Evolutionary conservation across 2,113 vertebrate genomes (phyloP).

Genomic region (Oceanodroma tethys): DNA sequence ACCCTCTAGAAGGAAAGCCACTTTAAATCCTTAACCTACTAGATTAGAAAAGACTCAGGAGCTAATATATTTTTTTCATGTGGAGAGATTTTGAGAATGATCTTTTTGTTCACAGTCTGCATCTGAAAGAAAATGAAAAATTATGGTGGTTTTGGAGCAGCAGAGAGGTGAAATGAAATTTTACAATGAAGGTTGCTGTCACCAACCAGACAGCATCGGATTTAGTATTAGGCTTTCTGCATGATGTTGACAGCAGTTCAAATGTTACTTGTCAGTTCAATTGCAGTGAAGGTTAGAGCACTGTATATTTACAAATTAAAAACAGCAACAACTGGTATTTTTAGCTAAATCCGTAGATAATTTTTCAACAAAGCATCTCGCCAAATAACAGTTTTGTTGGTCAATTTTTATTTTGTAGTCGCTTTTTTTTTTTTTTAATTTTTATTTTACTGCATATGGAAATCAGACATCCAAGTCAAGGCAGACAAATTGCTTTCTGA

Average conservation of each 20-base stretch:
- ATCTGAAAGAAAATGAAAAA: background rate
- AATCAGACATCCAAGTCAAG: background rate
- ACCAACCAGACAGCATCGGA: background rate
- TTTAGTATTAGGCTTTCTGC: background rate
- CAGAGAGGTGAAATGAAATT: background rate
- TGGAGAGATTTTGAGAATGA: background rate
- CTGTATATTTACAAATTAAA: background rate
- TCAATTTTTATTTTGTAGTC: background rate
- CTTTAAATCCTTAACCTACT: background rate
- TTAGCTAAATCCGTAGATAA: background rate
- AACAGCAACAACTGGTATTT: background rate
- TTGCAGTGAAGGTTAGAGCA: background rate
- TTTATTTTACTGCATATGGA: background rate
- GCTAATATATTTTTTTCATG: rapidly evolving
- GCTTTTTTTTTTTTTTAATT: rapidly evolving
- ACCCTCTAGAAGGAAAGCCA: background rate
- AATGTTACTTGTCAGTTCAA: background rate
- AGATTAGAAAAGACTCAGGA: background rate
- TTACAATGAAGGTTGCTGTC: background rate
- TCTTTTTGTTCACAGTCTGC: background rate
- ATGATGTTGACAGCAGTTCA: background rate
- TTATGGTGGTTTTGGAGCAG: background rate
- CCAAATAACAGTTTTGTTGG: background rate
- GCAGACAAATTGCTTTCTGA: background rate
- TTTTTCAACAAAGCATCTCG: background rate